Conservation (phyloP, 2,797 vertebrate genomes). For the Denticeps clupeoides region DNA sequence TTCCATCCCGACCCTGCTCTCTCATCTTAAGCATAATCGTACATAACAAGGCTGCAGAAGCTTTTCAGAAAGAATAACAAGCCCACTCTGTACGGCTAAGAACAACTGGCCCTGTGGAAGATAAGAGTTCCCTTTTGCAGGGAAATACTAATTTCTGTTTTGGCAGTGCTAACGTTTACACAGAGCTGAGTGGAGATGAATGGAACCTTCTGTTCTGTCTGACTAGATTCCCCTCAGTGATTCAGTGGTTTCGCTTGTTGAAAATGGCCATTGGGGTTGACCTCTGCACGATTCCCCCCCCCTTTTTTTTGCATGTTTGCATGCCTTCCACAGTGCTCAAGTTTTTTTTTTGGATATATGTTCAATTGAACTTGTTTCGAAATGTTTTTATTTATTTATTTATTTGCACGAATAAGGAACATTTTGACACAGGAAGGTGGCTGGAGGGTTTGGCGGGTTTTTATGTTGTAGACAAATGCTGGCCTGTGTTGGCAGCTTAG, state of each 20-base stretch:
- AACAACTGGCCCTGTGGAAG: conserved; percentile 34
- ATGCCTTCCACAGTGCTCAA: not conserved
- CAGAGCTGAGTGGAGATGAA: conserved; percentile 39
- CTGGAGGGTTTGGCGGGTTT: not conserved
- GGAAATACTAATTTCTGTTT: conserved; percentile 44
- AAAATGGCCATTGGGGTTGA: conserved; percentile 21
- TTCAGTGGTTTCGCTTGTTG: conserved; percentile 31
- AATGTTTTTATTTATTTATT: no score
- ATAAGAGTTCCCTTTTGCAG: conserved; percentile 39
- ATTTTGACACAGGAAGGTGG: not conserved
- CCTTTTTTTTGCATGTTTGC: not conserved
- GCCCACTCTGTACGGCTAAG: conserved; percentile 18
- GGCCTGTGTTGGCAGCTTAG: conserved; percentile 5
- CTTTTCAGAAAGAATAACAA: conserved; percentile 8
- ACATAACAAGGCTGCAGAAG: no score
- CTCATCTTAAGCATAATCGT: conserved; percentile 19
- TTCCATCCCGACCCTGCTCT: no score
- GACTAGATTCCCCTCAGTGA: conserved; percentile 35
- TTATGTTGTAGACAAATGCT: conserved; percentile 6
- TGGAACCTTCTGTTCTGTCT: conserved; percentile 45
- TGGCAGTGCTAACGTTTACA: conserved; percentile 49
- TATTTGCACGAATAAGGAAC: not conserved
- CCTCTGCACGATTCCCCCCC: conserved; percentile 11
- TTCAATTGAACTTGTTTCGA: no score
- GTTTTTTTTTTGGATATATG: not conserved